Percentiles rank a stretch among this genome's conserved stretches.
phyloP scores from a whole-genome alignment of 2,113 vertebrate genomes.

The Gavia stellata region DNA sequence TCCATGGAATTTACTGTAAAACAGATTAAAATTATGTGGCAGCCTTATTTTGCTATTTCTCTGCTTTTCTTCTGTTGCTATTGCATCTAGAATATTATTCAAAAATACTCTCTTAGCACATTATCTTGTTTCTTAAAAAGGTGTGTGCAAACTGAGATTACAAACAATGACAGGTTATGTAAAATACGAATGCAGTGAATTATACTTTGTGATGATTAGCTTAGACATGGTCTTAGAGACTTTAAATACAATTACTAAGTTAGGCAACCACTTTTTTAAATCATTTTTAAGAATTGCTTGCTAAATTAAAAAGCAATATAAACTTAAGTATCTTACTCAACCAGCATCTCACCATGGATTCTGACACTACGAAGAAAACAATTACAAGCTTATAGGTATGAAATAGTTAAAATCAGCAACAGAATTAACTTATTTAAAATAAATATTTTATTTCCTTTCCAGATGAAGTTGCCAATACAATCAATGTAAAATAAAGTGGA shows the following conservation, averaged over 20 bases:
- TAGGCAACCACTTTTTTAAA: background rate
- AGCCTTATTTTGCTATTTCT: background rate
- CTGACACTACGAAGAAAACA: background rate
- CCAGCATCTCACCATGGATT: fast-evolving
- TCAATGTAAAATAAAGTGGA: background rate
- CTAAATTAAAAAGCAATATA: background rate
- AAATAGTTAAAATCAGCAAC: background rate
- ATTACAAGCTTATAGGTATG: background rate
- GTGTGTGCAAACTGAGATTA: background rate
- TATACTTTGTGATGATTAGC: background rate
- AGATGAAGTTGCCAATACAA: background rate
- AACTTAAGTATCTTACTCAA: background rate
- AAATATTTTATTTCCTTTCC: background rate
- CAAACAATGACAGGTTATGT: background rate
- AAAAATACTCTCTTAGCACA: background rate
- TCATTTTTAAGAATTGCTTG: background rate
- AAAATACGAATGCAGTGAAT: background rate
- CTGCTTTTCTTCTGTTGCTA: background rate
- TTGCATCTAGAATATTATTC: background rate
- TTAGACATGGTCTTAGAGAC: background rate
- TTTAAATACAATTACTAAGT: background rate
- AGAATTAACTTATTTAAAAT: background rate
- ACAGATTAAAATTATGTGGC: background rate
- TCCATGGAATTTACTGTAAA: background rate
- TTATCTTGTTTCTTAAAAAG: background rate